A percentile compares a stretch with the other conserved stretches of the same genome.
phyloP scores from a whole-genome alignment of 2,888 invertebrate genomes.

The Dysmachus trigonus region DNA sequence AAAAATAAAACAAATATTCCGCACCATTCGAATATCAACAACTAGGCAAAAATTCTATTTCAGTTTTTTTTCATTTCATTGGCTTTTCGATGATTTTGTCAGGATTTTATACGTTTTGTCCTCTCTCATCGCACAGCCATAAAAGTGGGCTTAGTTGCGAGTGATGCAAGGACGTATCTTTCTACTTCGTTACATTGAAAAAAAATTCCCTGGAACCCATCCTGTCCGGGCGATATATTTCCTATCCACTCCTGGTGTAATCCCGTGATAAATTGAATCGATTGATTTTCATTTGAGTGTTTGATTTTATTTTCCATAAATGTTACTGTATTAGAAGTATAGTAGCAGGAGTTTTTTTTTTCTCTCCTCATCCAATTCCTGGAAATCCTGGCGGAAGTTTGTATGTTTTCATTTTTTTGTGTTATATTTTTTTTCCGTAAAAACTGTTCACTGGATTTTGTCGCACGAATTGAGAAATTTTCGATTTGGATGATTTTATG shows the following conservation, averaged over 20 bases:
- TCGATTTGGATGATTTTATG: neutral
- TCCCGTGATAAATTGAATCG: neutral
- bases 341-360: neutral
- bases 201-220: neutral
- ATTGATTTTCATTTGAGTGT: neutral
- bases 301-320: neutral
- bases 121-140: neutral
- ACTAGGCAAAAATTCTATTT: neutral
- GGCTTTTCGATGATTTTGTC: neutral
- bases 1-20: neutral
- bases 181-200: neutral
- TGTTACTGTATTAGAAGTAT: neutral
- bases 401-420: neutral
- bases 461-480: neutral
- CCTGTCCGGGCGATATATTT: neutral
- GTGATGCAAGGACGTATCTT: neutral
- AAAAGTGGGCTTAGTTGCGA: neutral
- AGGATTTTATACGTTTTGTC: neutral
- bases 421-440: neutral
- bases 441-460: neutral
- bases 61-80: neutral
- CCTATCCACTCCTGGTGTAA: neutral
- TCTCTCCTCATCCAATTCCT: neutral
- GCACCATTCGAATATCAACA: neutral
- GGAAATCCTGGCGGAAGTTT: neutral